A percentile compares a stretch with the other conserved stretches of the same genome.
These are phyloP conservation scores for Centrocercus urophasianus DNA, from an alignment of 2,113 vertebrate species.

Conservation along the genomic window DNA sequence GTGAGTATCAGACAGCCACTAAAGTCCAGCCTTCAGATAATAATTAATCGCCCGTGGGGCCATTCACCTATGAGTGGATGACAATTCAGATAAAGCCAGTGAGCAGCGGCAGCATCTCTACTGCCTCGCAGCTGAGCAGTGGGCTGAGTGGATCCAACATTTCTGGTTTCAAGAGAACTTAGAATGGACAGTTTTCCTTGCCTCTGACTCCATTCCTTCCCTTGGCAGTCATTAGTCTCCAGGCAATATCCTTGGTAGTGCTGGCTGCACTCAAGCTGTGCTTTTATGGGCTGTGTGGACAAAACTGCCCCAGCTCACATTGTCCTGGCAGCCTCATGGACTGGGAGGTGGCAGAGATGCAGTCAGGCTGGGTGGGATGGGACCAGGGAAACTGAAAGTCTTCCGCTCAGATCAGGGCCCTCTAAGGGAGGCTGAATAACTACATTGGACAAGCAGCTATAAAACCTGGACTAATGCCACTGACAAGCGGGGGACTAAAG, in stretches of 20 bases:
- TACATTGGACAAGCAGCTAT: not conserved
- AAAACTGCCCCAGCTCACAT: not conserved
- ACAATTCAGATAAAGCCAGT: not conserved
- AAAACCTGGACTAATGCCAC: constrained; percentile 26
- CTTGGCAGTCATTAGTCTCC: not conserved
- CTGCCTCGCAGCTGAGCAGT: not conserved
- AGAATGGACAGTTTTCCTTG: not conserved
- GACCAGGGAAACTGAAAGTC: not conserved
- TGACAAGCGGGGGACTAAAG: constrained; percentile 36
- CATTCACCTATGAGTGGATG: not conserved
- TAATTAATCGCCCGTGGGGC: not conserved
- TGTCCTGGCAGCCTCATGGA: not conserved
- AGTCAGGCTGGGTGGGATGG: not conserved
- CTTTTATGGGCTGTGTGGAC: not conserved
- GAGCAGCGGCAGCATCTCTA: not conserved
- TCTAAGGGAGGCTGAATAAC: not conserved
- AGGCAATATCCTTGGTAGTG: too few relatives aligned
- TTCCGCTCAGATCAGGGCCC: not conserved
- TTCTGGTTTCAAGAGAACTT: fast-evolving
- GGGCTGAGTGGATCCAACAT: not conserved
- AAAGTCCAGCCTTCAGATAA: not conserved
- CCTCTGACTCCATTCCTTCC: not conserved
- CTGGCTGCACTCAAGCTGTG: not conserved
- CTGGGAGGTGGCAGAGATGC: not conserved
- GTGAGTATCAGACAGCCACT: not conserved